Evolutionary conservation across 2,888 invertebrate species (phyloP), one percentile per base, ranked within the genome.

Genomic region (Monoplex corrugatus): DNA sequence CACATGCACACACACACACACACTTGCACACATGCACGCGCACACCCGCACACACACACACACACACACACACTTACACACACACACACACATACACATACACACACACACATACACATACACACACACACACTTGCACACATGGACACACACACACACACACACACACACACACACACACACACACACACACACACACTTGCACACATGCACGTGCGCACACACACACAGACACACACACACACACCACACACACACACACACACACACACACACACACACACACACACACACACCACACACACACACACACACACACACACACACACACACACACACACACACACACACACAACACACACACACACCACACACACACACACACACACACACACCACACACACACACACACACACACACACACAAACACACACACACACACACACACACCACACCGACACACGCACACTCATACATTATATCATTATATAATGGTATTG

Each of bases 251-350:
- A 35, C 75, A 75, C 35, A 35, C 75, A 75, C 16, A 68, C 75
- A 72, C 32, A 72, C 72, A 72, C 32, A 72, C 72, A 72, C 32
- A 72, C 72, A 72, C 72, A 72, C 72, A 72, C 72, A 72, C 72
- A 72, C 72, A 72, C 72, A 72, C 72, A 72, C 3, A 32, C 8
- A 35, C 35, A 0, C 72, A 32, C 50, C 78, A 8, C 5, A 40
- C 40, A 23, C 40, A 40, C 23, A 40, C n/a, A 40, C 40, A 40
- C 3, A 50, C 43, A 43, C 10, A 13, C 43, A 80, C 28, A 2
- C 35, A 35, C 10, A 23, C 35, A 28, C 43, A 43, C 10, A 13
- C 43, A 80, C 28, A 2, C 35, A 35, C 10, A 23, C 35, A 35
- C 10, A 35, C 23, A 35, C 23, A 23, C 6, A 72, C 32, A 35